Evolutionary conservation across 2,113 vertebrate genomes (phyloP).

Genomic region (Pogona vitticeps): DNA sequence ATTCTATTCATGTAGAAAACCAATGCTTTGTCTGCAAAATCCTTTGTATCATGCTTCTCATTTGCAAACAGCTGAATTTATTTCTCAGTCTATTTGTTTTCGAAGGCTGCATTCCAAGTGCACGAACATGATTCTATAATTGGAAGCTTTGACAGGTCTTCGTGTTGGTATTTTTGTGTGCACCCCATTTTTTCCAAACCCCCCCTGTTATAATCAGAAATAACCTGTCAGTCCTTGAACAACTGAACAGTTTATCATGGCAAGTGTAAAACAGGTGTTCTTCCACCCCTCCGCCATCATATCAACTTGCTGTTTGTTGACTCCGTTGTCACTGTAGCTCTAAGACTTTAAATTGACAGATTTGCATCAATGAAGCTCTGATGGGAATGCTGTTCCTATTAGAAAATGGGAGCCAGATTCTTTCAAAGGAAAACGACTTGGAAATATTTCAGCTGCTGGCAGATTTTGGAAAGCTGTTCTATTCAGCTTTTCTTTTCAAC

Average conservation of each 20-base stretch:
- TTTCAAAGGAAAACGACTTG: constrained; percentile 27
- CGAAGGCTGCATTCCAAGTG: not conserved
- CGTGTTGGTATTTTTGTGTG: not conserved
- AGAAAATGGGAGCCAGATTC: constrained; percentile 12
- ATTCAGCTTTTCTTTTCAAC: not conserved
- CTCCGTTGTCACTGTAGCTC: constrained; percentile 12
- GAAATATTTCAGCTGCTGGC: constrained; percentile 1
- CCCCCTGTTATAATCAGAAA: constrained; percentile 31
- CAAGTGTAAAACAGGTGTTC: constrained; percentile 3
- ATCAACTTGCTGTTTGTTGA: constrained; percentile 25
- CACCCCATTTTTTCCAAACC: not conserved
- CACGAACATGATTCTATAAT: constrained; percentile 15
- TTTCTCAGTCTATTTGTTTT: constrained; percentile 25
- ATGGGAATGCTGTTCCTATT: constrained; percentile 20
- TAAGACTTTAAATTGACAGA: constrained; percentile 21
- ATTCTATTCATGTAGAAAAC: not conserved
- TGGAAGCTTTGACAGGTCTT: constrained; percentile 22
- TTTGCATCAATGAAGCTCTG: constrained; percentile 29
- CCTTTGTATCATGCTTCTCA: not conserved
- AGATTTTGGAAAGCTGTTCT: constrained; percentile 7
- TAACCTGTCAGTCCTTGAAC: constrained; percentile 5
- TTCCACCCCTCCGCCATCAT: constrained; percentile 30
- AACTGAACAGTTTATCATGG: not conserved
- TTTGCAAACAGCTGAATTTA: constrained; percentile 2
- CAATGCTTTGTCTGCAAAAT: not conserved